A percentile compares a stretch with the other conserved stretches of the same genome.
These are phyloP conservation scores for Conchocele bisecta DNA, from an alignment of 2,888 invertebrate genomes.

Conservation along the genomic window DNA sequence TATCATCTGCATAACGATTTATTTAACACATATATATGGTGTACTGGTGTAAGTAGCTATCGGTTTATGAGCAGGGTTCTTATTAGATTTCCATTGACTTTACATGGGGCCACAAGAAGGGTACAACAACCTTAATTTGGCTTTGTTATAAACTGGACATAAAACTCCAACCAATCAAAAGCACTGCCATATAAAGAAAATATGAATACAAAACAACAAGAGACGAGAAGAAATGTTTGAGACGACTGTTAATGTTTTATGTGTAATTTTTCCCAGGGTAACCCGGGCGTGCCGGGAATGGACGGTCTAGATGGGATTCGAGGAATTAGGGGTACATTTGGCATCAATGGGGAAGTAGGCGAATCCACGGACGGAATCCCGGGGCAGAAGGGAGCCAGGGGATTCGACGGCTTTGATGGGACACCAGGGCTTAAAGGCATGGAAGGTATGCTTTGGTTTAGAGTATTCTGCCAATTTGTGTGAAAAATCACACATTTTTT, in stretches of 20 bases:
- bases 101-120: too few relatives aligned
- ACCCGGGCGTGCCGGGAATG: conserved; percentile 76
- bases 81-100: too few relatives aligned
- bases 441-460: conserved; percentile 50
- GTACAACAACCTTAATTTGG: too few relatives aligned
- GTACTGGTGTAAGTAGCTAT: too few relatives aligned
- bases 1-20: too few relatives aligned
- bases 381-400: conserved; percentile 39
- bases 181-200: not conserved
- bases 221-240: not conserved
- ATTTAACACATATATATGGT: too few relatives aligned
- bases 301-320: conserved; percentile 64
- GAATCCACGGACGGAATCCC: conserved; percentile 40
- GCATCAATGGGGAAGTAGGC: conserved; percentile 60
- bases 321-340: conserved; percentile 62
- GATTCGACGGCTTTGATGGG: conserved; percentile 54
- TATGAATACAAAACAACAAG: not conserved
- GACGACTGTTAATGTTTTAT: too few relatives aligned
- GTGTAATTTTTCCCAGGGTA: conserved; percentile 74
- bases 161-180: too few relatives aligned
- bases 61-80: too few relatives aligned
- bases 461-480: too few relatives aligned
- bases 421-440: conserved; percentile 50
- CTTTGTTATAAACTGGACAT: too few relatives aligned
- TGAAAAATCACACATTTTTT: too few relatives aligned